These are phyloP conservation scores for Momotus momota DNA, from an alignment of 2,797 vertebrate species.

Conservation along the genomic window DNA sequence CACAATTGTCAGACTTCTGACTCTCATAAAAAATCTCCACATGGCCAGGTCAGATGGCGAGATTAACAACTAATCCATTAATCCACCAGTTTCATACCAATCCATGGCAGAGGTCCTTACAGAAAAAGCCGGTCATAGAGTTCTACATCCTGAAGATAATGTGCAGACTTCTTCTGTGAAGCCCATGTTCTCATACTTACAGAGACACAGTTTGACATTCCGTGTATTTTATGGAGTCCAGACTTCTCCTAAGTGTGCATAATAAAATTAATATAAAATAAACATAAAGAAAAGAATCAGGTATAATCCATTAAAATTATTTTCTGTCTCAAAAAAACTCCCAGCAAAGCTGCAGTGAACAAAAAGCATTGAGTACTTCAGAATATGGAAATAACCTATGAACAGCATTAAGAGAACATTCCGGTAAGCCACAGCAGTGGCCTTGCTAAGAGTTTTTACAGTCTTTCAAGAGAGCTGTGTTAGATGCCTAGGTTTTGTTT, in stretches of 20 bases:
- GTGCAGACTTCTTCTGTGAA: not conserved
- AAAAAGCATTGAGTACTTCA: not conserved
- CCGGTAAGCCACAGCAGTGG: not conserved
- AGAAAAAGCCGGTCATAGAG: not conserved
- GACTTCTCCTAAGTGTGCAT: not conserved
- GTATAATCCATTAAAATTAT: not conserved
- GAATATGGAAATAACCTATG: not conserved
- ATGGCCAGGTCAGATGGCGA: not conserved
- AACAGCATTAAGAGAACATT: not conserved
- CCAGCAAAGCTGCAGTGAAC: not conserved
- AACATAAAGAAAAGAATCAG: not conserved
- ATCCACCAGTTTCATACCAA: not conserved
- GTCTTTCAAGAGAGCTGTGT: not conserved
- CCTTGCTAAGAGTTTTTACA: not conserved
- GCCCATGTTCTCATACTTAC: not conserved
- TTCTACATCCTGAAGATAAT: not conserved
- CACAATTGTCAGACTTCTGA: not conserved
- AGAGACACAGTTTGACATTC: not conserved
- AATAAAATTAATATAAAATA: not conserved
- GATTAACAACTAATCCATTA: not conserved
- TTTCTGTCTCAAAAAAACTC: not conserved
- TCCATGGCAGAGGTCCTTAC: fast-evolving
- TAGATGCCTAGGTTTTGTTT: not conserved
- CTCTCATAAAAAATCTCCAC: not conserved
- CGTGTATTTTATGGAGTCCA: not conserved